A percentile compares a stretch with the other conserved stretches of the same genome.
Evolutionary conservation across 1,140 invertebrate genomes (phyloP).

Genomic region (Drosophila mauritiana): DNA sequence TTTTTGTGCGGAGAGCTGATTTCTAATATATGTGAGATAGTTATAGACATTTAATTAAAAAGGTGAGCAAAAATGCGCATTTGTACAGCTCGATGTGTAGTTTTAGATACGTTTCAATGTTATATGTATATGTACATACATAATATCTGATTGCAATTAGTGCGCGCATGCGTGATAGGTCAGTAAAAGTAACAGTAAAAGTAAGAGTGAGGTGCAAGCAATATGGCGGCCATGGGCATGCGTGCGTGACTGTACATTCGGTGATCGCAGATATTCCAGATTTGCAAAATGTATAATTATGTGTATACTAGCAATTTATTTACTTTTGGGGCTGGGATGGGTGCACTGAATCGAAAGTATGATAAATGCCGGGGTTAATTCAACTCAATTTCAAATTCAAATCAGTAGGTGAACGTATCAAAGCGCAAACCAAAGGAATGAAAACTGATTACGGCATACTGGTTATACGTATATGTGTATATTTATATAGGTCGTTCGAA

Average conservation of each 20-base stretch:
- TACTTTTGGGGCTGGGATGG: conserved; percentile 1
- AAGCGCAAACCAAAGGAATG: conserved; percentile 60
- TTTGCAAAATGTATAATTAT: conserved; percentile 8
- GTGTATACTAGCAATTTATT: conserved; percentile 17
- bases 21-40: neutral
- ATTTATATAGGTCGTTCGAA: conserved; percentile 12
- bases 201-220: conserved; percentile 18
- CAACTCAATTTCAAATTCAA: conserved; percentile 39
- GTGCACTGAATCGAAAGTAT: conserved; percentile 36
- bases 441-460: conserved; percentile 26
- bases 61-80: neutral
- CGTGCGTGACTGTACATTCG: conserved; percentile 59
- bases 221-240: conserved; percentile 45
- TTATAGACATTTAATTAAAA: no score
- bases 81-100: conserved; percentile 3
- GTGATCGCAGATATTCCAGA: conserved; percentile 23
- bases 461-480: conserved; percentile 12
- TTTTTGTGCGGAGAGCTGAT: no score
- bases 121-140: neutral
- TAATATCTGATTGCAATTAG: conserved; percentile 29
- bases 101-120: neutral
- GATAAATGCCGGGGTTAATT: conserved; percentile 36
- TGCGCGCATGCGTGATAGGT: conserved; percentile 41
- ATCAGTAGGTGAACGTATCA: conserved; percentile 29
- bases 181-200: neutral